phyloP scores from a whole-genome alignment of 2,888 invertebrate genomes.

The Diabrotica balteata region DNA sequence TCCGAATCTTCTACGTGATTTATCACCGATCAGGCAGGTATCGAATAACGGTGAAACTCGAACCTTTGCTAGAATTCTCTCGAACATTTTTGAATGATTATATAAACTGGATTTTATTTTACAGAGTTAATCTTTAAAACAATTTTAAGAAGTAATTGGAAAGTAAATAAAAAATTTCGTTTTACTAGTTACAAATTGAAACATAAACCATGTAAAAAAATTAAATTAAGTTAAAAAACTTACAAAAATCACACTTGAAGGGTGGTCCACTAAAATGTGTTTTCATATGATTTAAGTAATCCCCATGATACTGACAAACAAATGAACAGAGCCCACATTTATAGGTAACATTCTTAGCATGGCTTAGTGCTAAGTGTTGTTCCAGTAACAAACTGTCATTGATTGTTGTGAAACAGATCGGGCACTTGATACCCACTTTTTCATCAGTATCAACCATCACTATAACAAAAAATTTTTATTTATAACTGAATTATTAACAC shows the following conservation, averaged over 20 bases:
- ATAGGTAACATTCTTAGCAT: slow-evolving; percentile 66
- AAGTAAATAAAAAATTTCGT: no score
- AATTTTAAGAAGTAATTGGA: no score
- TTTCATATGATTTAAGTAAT: slow-evolving; percentile 69
- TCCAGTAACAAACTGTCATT: slow-evolving; percentile 63
- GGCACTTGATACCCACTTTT: slow-evolving; percentile 60
- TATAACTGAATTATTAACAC: no score
- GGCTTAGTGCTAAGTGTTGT: slow-evolving; percentile 65
- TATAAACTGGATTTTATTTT: no score
- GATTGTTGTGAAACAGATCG: slow-evolving; percentile 64
- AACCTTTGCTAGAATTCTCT: no score
- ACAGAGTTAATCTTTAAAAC: no score
- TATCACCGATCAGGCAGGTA: no score
- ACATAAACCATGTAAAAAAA: no score
- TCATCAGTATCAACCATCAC: slow-evolving; percentile 49
- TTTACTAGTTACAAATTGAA: no score
- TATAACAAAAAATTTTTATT: slow-evolving; percentile 16
- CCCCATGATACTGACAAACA: slow-evolving; percentile 68
- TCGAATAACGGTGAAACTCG: no score
- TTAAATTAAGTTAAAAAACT: slow-evolving; percentile 31
- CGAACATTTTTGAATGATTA: no score
- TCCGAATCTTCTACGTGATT: no score
- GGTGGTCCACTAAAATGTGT: slow-evolving; percentile 69
- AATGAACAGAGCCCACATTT: slow-evolving; percentile 70
- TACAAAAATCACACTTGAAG: slow-evolving; percentile 69